A percentile compares a stretch with the other conserved stretches of the same genome.
Conservation (phyloP, 2,113 vertebrate genomes). For the Morone saxatilis region DNA sequence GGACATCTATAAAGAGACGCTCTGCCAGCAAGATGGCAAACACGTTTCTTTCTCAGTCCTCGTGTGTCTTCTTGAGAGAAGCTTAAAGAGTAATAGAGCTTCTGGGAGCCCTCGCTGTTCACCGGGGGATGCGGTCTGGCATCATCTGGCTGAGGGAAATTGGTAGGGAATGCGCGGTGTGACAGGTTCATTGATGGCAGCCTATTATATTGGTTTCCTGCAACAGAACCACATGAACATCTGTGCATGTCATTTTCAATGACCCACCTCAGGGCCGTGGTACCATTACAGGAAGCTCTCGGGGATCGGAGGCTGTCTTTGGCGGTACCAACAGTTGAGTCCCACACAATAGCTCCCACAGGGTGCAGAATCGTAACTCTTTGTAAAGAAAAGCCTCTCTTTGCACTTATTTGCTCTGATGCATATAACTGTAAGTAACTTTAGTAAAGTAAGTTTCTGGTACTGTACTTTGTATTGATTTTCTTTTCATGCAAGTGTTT, state of each 20-base stretch:
- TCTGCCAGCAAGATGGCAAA: constrained; percentile 72
- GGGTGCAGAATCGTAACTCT: constrained; percentile 17
- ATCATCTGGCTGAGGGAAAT: constrained; percentile 40
- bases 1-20: constrained; percentile 67
- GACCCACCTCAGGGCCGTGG: constrained; percentile 58
- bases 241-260: constrained; percentile 72
- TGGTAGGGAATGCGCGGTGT: constrained; percentile 34
- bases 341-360: constrained; percentile 40
- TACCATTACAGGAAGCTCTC: constrained; percentile 41
- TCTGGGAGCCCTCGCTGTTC: constrained; percentile 49
- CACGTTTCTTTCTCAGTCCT: constrained; percentile 55
- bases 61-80: constrained; percentile 54
- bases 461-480: constrained; percentile 2
- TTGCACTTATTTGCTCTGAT: constrained; percentile 32
- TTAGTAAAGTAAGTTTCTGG: not conserved
- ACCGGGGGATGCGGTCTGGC: constrained; percentile 25
- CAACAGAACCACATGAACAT: constrained; percentile 67
- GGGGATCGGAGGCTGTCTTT: constrained; percentile 38
- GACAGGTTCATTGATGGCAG: constrained; percentile 69
- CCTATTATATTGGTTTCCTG: constrained; percentile 72
- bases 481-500: constrained; percentile 27
- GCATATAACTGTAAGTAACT: not conserved
- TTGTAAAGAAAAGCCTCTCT: constrained; percentile 14
- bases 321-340: constrained; percentile 22
- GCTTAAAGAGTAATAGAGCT: constrained; percentile 68